phyloP scores from a whole-genome alignment of 2,888 invertebrate genomes.

The Chymomyza fuscimana region DNA sequence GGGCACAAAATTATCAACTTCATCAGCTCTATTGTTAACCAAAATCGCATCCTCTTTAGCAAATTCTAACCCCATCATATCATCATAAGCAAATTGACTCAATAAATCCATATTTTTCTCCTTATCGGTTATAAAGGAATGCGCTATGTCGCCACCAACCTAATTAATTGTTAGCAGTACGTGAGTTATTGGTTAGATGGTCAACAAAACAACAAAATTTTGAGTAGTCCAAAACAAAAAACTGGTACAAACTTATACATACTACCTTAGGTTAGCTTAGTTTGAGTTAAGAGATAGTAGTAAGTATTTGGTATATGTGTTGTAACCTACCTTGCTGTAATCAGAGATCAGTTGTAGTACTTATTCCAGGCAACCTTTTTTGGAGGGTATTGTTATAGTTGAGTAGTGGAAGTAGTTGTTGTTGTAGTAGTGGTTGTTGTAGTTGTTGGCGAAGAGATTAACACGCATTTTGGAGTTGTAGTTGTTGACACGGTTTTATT shows the following conservation, averaged over 20 bases:
- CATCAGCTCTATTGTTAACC: background rate
- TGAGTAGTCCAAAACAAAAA: background rate
- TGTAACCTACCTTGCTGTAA: constrained; percentile 72
- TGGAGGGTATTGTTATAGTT: constrained; percentile 74
- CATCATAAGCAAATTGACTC: background rate
- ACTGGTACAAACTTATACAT: background rate
- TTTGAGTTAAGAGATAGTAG: background rate
- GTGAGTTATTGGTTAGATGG: constrained; percentile 11
- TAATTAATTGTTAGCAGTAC: constrained; percentile 41
- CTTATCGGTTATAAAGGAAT: background rate
- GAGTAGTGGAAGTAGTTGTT: constrained; percentile 43
- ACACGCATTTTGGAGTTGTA: constrained; percentile 74
- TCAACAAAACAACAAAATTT: constrained; percentile 17
- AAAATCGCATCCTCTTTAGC: background rate
- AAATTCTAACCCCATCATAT: background rate
- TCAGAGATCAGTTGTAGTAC: constrained; percentile 80
- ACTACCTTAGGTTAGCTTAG: background rate
- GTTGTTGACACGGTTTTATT: constrained; percentile 70
- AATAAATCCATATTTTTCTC: background rate
- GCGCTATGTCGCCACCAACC: constrained; percentile 43
- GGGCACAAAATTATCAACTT: background rate
- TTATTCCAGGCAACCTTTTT: constrained; percentile 80
- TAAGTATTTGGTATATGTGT: background rate
- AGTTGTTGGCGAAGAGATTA: constrained; percentile 78
- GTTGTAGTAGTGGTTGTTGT: constrained; percentile 61